These are phyloP conservation scores for Alexandromys fortis DNA, from an alignment of 2,113 vertebrate genomes.

Conservation along the genomic window DNA sequence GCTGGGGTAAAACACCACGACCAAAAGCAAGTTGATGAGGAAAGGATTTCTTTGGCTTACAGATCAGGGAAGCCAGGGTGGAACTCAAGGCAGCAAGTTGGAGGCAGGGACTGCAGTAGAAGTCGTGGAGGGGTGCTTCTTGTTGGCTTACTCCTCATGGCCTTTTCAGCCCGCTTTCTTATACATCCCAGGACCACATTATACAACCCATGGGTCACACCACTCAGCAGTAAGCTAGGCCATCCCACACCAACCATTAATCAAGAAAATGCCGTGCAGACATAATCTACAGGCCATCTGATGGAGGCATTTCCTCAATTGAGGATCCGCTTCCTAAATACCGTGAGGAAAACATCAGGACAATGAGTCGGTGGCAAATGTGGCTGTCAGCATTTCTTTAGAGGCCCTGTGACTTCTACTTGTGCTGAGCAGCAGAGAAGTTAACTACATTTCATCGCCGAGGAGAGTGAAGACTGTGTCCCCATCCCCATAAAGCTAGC, in stretches of 20 bases:
- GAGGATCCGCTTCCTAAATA: neutral
- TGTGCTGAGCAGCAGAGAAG: constrained; percentile 12
- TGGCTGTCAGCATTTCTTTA: constrained; percentile 44
- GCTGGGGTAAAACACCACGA: neutral
- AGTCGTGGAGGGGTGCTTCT: neutral
- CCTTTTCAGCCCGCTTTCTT: neutral
- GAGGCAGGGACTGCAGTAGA: neutral
- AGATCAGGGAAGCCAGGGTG: neutral
- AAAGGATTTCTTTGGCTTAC: neutral
- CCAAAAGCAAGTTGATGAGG: neutral
- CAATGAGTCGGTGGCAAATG: neutral
- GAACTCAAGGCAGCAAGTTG: neutral
- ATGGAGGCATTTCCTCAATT: neutral
- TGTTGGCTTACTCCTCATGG: neutral
- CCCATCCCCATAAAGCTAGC: neutral
- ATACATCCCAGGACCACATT: neutral
- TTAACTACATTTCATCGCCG: constrained; percentile 36
- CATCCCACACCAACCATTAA: neutral
- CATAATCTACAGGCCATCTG: neutral
- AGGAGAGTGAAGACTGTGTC: neutral
- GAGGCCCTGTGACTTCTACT: constrained; percentile 4
- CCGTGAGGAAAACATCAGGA: neutral
- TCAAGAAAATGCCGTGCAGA: neutral
- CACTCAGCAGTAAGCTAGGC: neutral
- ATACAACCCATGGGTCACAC: neutral